These are phyloP conservation scores for Calephelis virginiensis DNA, from an alignment of 1,140 invertebrate species.

Conservation along the genomic window DNA sequence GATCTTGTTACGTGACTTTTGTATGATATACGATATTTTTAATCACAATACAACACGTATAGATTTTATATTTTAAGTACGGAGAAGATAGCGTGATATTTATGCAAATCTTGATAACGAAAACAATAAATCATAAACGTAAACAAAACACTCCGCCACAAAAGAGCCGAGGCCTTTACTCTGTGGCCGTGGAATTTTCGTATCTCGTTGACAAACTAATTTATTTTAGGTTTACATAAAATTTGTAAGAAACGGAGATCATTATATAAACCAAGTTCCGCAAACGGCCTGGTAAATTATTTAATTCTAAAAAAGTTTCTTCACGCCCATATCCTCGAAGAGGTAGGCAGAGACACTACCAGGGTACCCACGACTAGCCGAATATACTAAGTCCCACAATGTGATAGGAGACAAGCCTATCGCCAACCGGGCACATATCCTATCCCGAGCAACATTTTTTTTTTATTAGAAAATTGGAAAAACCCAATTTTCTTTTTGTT, in stretches of 20 bases:
- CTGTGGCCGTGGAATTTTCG: conserved; percentile 29
- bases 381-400: too few relatives aligned
- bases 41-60: conserved; percentile 6
- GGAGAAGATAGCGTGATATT: conserved; percentile 16
- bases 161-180: conserved; percentile 17
- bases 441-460: too few relatives aligned
- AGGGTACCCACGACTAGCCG: too few relatives aligned
- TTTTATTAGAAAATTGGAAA: too few relatives aligned
- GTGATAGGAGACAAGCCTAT: too few relatives aligned
- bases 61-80: background rate
- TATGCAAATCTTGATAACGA: conserved; percentile 24
- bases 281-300: too few relatives aligned
- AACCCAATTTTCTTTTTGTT: too few relatives aligned
- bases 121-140: conserved; percentile 28
- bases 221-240: conserved; percentile 14
- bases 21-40: conserved; percentile 2
- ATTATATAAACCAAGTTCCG: too few relatives aligned
- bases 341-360: too few relatives aligned
- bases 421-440: too few relatives aligned
- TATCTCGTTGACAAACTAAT: conserved; percentile 19
- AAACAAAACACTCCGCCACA: conserved; percentile 21
- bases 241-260: background rate
- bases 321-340: too few relatives aligned
- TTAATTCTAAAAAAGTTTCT: too few relatives aligned
- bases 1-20: conserved; percentile 3